phyloP scores from a whole-genome alignment of 2,113 vertebrate species.

The Menura novaehollandiae region DNA sequence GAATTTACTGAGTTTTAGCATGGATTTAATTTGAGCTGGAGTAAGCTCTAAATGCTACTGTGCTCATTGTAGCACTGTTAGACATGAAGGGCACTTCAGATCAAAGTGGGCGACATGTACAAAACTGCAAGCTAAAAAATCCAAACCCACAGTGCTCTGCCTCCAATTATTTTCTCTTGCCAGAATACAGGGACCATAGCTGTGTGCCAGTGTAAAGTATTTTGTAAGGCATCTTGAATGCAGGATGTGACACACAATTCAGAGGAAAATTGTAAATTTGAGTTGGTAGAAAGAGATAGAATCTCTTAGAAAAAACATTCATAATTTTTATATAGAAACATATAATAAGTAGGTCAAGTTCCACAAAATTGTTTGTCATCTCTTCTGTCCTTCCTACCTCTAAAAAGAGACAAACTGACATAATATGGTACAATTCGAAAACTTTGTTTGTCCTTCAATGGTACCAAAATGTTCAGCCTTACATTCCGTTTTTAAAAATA shows the following conservation, averaged over 20 bases:
- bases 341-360: neutral
- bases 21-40: neutral
- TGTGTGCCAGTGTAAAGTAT: neutral
- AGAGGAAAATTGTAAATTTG: neutral
- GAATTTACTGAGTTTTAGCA: neutral
- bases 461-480: neutral
- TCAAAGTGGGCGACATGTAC: fast-evolving
- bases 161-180: neutral
- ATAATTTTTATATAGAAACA: neutral
- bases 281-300: neutral
- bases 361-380: neutral
- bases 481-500: neutral
- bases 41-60: neutral
- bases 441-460: neutral
- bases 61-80: neutral
- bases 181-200: neutral
- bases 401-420: neutral
- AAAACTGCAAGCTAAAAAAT: neutral
- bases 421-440: neutral
- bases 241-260: neutral
- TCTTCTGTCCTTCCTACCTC: neutral
- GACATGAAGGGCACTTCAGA: neutral
- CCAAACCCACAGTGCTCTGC: neutral
- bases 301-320: neutral
- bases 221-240: neutral